phyloP scores from a whole-genome alignment of 1,140 invertebrate species.

The Bathynomus jamesi region DNA sequence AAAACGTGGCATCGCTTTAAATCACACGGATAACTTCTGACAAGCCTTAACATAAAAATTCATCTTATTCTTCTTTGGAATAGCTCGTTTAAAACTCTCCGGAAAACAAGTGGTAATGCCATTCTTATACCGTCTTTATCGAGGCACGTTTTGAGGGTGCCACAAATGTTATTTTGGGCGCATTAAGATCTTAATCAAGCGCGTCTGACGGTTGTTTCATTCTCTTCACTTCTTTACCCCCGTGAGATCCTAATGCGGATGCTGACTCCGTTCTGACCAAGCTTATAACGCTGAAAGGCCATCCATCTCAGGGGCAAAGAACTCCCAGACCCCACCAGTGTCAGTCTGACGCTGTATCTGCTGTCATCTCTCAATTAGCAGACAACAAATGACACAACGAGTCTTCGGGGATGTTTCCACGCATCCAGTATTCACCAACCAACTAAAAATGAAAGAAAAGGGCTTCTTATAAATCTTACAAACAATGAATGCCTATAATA shows the following conservation, averaged over 20 bases:
- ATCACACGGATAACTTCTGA: no score
- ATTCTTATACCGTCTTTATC: not conserved
- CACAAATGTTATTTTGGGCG: not conserved
- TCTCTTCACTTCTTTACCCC: not conserved
- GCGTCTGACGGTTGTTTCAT: not conserved
- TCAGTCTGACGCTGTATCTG: not conserved
- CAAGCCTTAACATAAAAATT: no score
- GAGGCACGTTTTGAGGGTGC: not conserved
- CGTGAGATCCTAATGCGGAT: not conserved
- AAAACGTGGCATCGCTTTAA: no score
- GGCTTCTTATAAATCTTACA: no score
- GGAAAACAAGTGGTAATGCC: not conserved
- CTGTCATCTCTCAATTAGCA: not conserved
- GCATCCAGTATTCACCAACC: no score
- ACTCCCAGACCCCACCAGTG: not conserved
- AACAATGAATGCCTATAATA: no score
- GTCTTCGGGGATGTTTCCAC: not conserved
- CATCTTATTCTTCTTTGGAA: no score
- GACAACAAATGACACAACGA: not conserved
- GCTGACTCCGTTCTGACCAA: no score
- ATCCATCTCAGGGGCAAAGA: no score
- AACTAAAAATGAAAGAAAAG: no score
- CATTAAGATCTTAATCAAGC: not conserved
- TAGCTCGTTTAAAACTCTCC: not conserved
- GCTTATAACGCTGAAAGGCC: no score